These are phyloP conservation scores for Dipodomys stephensi DNA, from an alignment of 2,113 vertebrate genomes.

Conservation along the genomic window DNA sequence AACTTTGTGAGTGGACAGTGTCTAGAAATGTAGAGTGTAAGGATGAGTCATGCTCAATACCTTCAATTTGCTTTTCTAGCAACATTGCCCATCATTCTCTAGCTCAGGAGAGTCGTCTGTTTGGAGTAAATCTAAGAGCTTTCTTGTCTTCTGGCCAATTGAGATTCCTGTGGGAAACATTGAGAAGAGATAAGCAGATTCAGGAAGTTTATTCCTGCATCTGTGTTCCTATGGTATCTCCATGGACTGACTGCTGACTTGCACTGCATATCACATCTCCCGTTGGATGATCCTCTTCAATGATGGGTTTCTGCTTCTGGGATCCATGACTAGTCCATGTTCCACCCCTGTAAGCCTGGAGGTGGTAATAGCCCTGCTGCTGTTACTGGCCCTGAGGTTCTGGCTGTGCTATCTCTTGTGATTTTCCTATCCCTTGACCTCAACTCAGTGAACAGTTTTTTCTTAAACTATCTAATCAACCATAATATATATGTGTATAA, in stretches of 20 bases:
- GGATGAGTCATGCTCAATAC: background rate
- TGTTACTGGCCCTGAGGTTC: background rate
- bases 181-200: background rate
- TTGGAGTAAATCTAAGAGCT: background rate
- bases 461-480: background rate
- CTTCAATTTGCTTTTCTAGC: background rate
- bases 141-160: background rate
- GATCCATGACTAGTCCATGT: background rate
- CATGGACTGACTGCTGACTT: background rate
- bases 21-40: constrained; percentile 3
- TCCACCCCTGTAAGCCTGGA: background rate
- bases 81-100: background rate
- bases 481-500: background rate
- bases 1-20: background rate
- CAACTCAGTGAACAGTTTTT: background rate
- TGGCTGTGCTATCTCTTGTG: background rate
- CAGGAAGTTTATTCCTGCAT: background rate
- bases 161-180: background rate
- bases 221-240: background rate
- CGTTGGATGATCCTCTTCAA: background rate
- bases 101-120: background rate
- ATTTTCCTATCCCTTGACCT: background rate
- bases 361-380: too few relatives aligned
- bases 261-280: background rate
- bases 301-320: background rate